Conservation (phyloP, 1,140 invertebrate genomes). For the Lepidurus apus region DNA sequence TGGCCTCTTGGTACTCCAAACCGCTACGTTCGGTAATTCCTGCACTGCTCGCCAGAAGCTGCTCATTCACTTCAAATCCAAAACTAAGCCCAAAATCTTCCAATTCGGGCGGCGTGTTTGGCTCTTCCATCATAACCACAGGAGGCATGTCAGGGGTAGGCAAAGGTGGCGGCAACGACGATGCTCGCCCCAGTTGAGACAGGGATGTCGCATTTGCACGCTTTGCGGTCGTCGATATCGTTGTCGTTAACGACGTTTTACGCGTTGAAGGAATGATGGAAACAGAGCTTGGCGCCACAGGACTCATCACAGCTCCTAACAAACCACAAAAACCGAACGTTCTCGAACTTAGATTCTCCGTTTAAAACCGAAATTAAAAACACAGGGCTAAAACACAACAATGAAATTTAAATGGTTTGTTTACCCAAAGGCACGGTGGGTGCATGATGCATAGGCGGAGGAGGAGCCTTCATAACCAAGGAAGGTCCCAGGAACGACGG, state of each 20-base stretch:
- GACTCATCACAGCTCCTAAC: not conserved
- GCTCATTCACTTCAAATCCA: conserved; percentile 33
- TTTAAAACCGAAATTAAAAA: not conserved
- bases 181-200: conserved; percentile 24
- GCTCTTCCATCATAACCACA: conserved; percentile 29
- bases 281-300: conserved; percentile 1
- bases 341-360: too few relatives aligned
- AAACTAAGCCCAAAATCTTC: conserved; percentile 29
- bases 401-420: not conserved
- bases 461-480: not conserved
- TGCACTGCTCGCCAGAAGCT: conserved; percentile 27
- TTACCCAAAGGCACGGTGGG: conserved; percentile 12
- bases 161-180: conserved; percentile 29
- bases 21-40: not conserved
- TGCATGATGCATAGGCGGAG: not conserved
- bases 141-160: conserved; percentile 28
- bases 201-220: not conserved
- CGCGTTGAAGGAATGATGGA: not conserved
- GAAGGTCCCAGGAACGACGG: not conserved
- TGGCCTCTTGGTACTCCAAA: not conserved
- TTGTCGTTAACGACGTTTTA: conserved; percentile 2
- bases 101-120: conserved; percentile 1
- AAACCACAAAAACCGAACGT: not conserved
- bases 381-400: not conserved
- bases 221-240: not conserved